Evolutionary conservation across 1,140 invertebrate species (phyloP).

Genomic region (Latrodectus geometricus): DNA sequence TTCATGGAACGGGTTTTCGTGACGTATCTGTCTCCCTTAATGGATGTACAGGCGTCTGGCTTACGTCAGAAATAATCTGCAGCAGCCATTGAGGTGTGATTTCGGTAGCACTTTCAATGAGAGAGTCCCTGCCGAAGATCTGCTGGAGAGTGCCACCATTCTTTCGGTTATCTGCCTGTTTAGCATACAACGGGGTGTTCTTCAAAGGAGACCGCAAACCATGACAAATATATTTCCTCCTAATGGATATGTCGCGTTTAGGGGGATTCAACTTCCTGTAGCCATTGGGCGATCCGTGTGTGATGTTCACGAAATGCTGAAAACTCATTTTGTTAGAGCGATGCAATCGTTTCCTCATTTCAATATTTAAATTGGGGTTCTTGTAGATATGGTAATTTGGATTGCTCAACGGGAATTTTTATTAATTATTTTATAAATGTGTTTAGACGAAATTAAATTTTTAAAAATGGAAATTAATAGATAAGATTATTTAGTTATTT

Average conservation of each 20-base stretch:
- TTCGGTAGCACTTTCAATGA: not conserved
- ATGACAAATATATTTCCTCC: not conserved
- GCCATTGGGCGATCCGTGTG: not conserved
- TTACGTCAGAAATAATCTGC: not conserved
- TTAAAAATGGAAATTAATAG: too few relatives aligned
- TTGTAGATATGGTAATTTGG: too few relatives aligned
- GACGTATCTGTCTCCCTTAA: not conserved
- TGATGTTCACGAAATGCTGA: not conserved
- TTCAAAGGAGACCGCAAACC: conserved; percentile 8
- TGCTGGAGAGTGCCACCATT: not conserved
- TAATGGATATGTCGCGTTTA: conserved; percentile 32
- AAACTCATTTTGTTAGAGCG: not conserved
- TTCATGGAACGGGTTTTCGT: not conserved
- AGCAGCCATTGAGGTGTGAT: not conserved
- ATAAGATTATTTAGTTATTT: too few relatives aligned
- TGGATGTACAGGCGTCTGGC: not conserved
- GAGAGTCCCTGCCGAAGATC: not conserved
- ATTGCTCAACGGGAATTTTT: too few relatives aligned
- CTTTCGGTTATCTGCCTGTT: not conserved
- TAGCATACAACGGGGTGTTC: conserved; percentile 8
- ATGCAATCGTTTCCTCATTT: too few relatives aligned
- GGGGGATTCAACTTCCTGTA: conserved; percentile 11
- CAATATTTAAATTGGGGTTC: too few relatives aligned
- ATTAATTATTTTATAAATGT: too few relatives aligned
- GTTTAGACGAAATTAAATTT: too few relatives aligned